A percentile compares a stretch with the other conserved stretches of the same genome.
These are phyloP conservation scores for Bombus waltoni DNA, from an alignment of 1,140 invertebrate genomes.

Conservation along the genomic window DNA sequence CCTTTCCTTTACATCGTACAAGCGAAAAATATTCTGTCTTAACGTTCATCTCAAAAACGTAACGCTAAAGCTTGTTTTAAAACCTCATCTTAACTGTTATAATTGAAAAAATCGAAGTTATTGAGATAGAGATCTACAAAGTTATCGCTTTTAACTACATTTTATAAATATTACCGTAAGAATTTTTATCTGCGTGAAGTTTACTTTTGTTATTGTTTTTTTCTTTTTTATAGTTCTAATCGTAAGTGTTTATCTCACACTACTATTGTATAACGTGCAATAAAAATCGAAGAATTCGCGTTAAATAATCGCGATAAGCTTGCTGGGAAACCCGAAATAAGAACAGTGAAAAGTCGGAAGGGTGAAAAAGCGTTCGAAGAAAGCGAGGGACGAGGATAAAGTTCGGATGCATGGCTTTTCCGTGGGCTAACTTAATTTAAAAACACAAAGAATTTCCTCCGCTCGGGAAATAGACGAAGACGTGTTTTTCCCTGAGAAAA, in stretches of 20 bases:
- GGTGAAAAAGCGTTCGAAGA: slow-evolving; percentile 45
- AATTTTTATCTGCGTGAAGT: not conserved
- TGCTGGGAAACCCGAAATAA: not conserved
- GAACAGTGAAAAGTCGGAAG: not conserved
- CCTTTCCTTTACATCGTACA: not conserved
- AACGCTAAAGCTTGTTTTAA: not conserved
- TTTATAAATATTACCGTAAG: no score
- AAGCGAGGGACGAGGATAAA: slow-evolving; percentile 44
- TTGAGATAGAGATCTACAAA: no score
- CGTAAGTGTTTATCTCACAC: no score
- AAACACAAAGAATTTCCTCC: slow-evolving; percentile 66
- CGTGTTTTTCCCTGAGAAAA: slow-evolving; percentile 63
- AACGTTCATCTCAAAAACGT: not conserved
- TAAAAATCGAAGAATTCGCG: not conserved
- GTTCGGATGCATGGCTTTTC: slow-evolving; percentile 59
- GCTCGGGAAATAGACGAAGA: slow-evolving; percentile 64
- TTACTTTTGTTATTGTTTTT: not conserved
- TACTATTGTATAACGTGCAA: no score
- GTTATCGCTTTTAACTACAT: no score
- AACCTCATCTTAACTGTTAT: not conserved
- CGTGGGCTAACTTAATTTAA: slow-evolving; percentile 69
- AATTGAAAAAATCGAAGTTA: no score
- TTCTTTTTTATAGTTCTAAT: no score
- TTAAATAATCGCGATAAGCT: slow-evolving; percentile 19
- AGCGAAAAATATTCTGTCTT: not conserved